Conservation (phyloP, 2,113 vertebrate genomes). For the Planiliza haematocheilus region DNA sequence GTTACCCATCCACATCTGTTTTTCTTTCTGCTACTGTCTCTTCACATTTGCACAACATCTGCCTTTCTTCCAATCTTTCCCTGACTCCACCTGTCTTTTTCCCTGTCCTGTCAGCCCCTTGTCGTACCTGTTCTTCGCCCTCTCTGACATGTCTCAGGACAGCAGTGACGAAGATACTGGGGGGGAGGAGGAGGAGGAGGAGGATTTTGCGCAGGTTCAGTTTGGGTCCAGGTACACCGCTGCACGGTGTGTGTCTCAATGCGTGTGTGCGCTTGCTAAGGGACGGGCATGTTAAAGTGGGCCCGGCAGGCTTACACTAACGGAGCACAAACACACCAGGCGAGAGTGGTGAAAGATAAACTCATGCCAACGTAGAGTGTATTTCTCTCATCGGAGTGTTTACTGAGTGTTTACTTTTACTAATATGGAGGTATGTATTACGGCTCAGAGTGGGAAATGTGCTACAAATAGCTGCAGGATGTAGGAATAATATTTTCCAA, state of each 20-base stretch:
- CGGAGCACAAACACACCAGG: constrained; percentile 35
- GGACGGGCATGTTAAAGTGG: constrained; percentile 61
- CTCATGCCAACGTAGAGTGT: neutral
- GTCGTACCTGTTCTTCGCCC: constrained; percentile 92
- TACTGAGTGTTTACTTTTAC: neutral
- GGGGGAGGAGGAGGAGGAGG: constrained; percentile 82
- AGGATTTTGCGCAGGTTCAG: constrained; percentile 96
- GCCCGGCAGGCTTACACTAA: constrained; percentile 63
- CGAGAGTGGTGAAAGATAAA: constrained; percentile 16
- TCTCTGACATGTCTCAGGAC: constrained; percentile 94
- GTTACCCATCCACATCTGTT: constrained; percentile 33
- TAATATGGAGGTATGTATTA: neutral
- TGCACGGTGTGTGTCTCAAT: constrained; percentile 76
- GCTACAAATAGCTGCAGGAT: neutral
- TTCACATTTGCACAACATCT: constrained; percentile 24
- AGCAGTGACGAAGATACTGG: constrained; percentile 93
- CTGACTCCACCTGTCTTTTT: constrained; percentile 68
- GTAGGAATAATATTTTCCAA: neutral
- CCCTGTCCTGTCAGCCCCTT: constrained; percentile 88
- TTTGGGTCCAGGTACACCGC: constrained; percentile 98
- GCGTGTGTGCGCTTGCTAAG: constrained; percentile 62
- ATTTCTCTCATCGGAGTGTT: constrained; percentile 18
- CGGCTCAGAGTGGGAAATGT: neutral
- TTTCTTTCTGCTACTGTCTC: constrained; percentile 2
- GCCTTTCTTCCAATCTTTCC: constrained; percentile 21